Evolutionary conservation across 2,888 invertebrate species (phyloP).

Genomic region (Gerris lacustris): DNA sequence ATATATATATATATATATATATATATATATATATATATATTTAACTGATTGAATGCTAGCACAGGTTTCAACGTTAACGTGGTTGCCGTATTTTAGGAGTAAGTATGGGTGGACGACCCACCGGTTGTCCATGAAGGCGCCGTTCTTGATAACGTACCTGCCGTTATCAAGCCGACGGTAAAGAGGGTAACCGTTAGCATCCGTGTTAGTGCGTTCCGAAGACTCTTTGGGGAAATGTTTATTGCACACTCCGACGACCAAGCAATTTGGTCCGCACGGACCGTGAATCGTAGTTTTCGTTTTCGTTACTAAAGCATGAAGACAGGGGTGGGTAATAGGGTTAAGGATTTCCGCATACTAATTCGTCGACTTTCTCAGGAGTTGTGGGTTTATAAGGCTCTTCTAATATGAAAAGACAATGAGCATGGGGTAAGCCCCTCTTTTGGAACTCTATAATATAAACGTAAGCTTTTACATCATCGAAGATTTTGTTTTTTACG

Average conservation of each 20-base stretch:
- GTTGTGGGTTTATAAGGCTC: not conserved
- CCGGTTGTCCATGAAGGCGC: constrained; percentile 9
- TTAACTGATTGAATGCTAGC: constrained; percentile 16
- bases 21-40: constrained; percentile 3
- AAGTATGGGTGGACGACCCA: constrained; percentile 19
- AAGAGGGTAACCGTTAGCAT: not conserved
- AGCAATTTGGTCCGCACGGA: not conserved
- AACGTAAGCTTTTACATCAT: not conserved
- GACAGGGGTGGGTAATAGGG: not conserved
- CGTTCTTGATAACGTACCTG: not conserved
- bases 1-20: constrained; percentile 3
- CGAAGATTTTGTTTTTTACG: not conserved
- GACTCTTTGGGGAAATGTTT: not conserved
- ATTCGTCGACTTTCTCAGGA: not conserved
- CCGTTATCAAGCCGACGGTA: not conserved
- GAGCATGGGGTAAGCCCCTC: not conserved
- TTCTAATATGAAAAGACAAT: not conserved
- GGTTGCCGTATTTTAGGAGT: constrained; percentile 13
- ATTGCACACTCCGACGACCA: not conserved
- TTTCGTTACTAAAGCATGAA: not conserved
- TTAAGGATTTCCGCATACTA: not conserved
- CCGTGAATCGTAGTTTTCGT: not conserved
- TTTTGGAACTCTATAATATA: not conserved
- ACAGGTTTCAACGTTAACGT: constrained; percentile 15
- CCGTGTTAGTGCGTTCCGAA: not conserved